Evolutionary conservation across 1,140 invertebrate species (phyloP).

Genomic region (Notospermus geniculatus): DNA sequence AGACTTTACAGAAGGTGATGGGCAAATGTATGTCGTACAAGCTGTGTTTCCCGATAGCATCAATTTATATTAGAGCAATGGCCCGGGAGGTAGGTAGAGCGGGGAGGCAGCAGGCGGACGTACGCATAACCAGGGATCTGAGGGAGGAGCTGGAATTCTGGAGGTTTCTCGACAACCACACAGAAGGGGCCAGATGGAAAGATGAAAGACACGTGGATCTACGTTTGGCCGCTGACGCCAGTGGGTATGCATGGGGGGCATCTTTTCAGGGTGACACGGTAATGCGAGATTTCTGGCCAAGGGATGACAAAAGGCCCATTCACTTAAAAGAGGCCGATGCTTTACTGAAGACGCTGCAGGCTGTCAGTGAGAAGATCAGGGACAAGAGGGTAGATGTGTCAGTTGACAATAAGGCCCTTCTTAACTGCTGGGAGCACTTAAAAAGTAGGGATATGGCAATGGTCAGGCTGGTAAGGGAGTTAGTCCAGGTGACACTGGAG

Average conservation of each 20-base stretch:
- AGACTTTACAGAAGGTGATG: constrained; percentile 16
- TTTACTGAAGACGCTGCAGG: not conserved
- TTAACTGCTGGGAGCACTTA: not conserved
- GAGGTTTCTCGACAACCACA: not conserved
- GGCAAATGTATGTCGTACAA: constrained; percentile 22
- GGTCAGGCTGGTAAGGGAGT: not conserved
- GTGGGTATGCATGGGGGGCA: not conserved
- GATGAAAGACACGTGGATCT: not conserved
- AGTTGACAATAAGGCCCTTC: not conserved
- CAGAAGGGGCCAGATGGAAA: not conserved
- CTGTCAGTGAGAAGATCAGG: not conserved
- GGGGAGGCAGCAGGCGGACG: too few relatives aligned
- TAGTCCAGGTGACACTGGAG: not conserved
- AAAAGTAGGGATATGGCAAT: not conserved
- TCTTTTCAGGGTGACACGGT: not conserved
- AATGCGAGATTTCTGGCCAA: not conserved
- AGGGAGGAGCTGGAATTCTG: not conserved
- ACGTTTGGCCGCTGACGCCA: not conserved
- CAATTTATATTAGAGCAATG: too few relatives aligned
- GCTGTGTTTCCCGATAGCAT: too few relatives aligned
- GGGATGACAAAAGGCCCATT: not conserved
- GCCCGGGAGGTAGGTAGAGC: too few relatives aligned
- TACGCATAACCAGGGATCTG: too few relatives aligned
- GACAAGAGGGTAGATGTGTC: not conserved
- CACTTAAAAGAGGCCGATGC: constrained; percentile 3